Conservation (phyloP, 2,888 invertebrate genomes). For the Euspilapteryx auroguttella region DNA sequence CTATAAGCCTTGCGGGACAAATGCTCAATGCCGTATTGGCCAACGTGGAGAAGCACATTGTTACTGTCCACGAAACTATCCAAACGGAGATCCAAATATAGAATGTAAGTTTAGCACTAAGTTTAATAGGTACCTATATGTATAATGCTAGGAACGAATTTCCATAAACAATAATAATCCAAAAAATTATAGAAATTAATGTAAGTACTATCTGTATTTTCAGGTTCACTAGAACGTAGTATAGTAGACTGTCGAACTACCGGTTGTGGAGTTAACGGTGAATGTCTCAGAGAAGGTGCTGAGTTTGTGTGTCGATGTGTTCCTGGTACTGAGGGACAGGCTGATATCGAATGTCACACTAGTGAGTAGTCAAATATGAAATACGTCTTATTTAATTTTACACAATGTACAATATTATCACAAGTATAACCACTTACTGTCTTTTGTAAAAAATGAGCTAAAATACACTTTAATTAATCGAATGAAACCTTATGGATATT, state of each 20-base stretch:
- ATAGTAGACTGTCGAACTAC: slow-evolving; percentile 78
- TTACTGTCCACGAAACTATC: slow-evolving; percentile 80
- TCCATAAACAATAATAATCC: neutral
- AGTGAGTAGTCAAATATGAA: slow-evolving; percentile 47
- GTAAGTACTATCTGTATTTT: slow-evolving; percentile 7
- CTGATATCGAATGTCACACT: slow-evolving; percentile 70
- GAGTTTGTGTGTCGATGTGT: slow-evolving; percentile 82
- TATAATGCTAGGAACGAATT: slow-evolving; percentile 3
- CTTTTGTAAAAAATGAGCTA: too few relatives aligned
- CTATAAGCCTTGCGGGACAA: slow-evolving; percentile 76
- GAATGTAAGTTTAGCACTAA: slow-evolving; percentile 91
- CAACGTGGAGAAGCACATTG: slow-evolving; percentile 75
- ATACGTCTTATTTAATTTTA: slow-evolving; percentile 23
- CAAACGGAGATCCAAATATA: slow-evolving; percentile 81
- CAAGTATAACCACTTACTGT: too few relatives aligned
- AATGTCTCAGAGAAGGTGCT: slow-evolving; percentile 82
- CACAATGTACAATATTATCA: neutral
- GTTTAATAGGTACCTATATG: too few relatives aligned
- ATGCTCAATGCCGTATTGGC: slow-evolving; percentile 77
- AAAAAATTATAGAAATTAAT: slow-evolving; percentile 1
- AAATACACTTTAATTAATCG: too few relatives aligned
- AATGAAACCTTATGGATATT: too few relatives aligned
- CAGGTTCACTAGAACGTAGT: slow-evolving; percentile 62
- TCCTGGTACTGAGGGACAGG: slow-evolving; percentile 72
- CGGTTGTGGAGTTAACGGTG: slow-evolving; percentile 84